These are phyloP conservation scores for Liopterus haemorrhoidalis DNA, from an alignment of 2,888 invertebrate species.

Conservation along the genomic window DNA sequence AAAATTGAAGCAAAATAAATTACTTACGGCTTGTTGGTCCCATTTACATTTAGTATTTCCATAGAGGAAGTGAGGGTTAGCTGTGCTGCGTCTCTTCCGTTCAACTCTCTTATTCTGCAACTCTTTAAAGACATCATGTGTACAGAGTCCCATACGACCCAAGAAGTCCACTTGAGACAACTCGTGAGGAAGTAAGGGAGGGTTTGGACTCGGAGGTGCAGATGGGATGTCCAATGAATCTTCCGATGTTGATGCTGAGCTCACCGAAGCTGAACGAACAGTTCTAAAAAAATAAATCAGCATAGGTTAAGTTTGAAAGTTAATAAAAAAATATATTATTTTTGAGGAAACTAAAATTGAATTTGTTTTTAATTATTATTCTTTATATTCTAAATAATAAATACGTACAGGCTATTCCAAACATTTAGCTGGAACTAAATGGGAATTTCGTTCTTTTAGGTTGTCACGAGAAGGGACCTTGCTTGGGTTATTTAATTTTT, in stretches of 20 bases:
- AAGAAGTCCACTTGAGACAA: constrained; percentile 45
- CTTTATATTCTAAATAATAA: constrained; percentile 6
- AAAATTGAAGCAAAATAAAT: neutral
- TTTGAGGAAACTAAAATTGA: constrained; percentile 14
- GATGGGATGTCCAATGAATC: constrained; percentile 40
- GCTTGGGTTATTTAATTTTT: no score
- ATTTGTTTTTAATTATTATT: constrained; percentile 10
- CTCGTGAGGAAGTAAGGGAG: constrained; percentile 41
- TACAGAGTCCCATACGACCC: constrained; percentile 46
- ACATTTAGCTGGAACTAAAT: no score
- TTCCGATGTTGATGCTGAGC: constrained; percentile 40
- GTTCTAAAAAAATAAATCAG: constrained; percentile 30
- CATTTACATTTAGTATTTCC: constrained; percentile 42
- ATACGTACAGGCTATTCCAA: no score
- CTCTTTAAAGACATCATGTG: constrained; percentile 46
- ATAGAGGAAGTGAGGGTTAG: constrained; percentile 53
- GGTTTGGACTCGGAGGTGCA: constrained; percentile 36
- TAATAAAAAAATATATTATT: constrained; percentile 5
- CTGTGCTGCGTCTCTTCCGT: constrained; percentile 51
- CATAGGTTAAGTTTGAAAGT: no score
- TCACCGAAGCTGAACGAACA: constrained; percentile 38
- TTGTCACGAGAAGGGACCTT: no score
- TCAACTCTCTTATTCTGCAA: constrained; percentile 50
- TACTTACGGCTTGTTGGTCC: constrained; percentile 17
- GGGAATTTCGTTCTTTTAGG: no score